A percentile compares a stretch with the other conserved stretches of the same genome.
phyloP scores from a whole-genome alignment of 2,888 invertebrate genomes.

The Dolichomitus sp. region DNA sequence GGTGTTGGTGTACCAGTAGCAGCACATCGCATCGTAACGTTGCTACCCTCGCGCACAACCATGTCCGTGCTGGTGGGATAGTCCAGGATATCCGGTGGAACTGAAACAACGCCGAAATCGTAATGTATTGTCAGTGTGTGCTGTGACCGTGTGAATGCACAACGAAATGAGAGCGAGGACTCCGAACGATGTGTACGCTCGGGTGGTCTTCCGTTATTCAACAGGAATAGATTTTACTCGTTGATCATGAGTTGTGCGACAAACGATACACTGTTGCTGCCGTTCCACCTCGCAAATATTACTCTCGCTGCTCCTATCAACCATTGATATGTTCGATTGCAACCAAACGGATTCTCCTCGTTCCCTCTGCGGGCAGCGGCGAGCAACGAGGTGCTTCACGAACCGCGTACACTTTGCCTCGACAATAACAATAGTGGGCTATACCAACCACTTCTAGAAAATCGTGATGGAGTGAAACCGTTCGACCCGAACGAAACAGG shows the following conservation, averaged over 20 bases:
- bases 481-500: slow-evolving; percentile 36
- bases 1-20: slow-evolving; percentile 96
- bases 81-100: slow-evolving; percentile 95
- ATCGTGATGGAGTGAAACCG: slow-evolving; percentile 53
- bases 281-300: slow-evolving; percentile 37
- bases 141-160: slow-evolving; percentile 24
- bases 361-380: background rate
- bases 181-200: slow-evolving; percentile 20
- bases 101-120: slow-evolving; percentile 86
- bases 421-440: slow-evolving; percentile 10
- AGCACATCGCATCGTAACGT: slow-evolving; percentile 94
- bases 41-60: slow-evolving; percentile 94
- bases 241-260: slow-evolving; percentile 40
- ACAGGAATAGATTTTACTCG: slow-evolving; percentile 36
- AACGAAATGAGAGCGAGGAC: slow-evolving; percentile 17
- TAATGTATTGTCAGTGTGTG: slow-evolving; percentile 14
- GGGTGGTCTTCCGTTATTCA: slow-evolving; percentile 35
- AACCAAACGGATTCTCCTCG: slow-evolving; percentile 9
- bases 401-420: slow-evolving; percentile 1
- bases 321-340: slow-evolving; percentile 19
- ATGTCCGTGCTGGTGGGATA: slow-evolving; percentile 95
- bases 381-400: background rate
- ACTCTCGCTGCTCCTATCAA: background rate
- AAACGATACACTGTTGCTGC: slow-evolving; percentile 14
- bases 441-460: background rate